Evolutionary conservation across 2,797 vertebrate genomes (phyloP).

Genomic region (Cossypha heuglini): DNA sequence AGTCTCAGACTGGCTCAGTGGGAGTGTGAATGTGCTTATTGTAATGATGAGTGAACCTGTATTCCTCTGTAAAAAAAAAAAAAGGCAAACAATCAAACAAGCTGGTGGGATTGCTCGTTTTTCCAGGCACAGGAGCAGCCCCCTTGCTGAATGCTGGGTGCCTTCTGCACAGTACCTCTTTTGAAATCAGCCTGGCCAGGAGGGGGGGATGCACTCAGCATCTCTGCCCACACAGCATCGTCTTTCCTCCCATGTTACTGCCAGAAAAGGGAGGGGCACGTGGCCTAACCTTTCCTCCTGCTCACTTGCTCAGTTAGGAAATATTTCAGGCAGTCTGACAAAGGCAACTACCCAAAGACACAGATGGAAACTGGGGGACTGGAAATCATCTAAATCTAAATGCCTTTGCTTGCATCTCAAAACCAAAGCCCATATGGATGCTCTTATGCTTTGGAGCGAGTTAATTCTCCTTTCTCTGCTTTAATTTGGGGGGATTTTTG

Average conservation of each 20-base stretch:
- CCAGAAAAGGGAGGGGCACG: neutral
- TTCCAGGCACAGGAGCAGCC: neutral
- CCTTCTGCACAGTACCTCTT: neutral
- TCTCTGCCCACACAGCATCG: rapidly evolving
- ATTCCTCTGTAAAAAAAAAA: neutral
- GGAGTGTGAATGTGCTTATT: neutral
- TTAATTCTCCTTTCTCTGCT: neutral
- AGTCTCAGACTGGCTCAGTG: neutral
- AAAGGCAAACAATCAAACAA: neutral
- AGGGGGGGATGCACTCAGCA: neutral
- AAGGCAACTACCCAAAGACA: neutral
- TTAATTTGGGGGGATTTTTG: neutral
- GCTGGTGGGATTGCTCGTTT: neutral
- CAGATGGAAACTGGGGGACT: neutral
- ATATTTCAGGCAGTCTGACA: neutral
- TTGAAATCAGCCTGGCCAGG: neutral
- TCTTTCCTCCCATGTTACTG: neutral
- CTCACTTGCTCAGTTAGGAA: neutral
- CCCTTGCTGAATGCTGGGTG: rapidly evolving
- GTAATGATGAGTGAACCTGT: slow-evolving; percentile 46
- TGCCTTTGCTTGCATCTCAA: neutral
- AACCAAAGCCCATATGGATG: neutral
- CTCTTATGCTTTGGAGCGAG: neutral
- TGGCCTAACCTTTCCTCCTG: neutral
- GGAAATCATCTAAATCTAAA: neutral